These are phyloP conservation scores for Drosophila emarginata DNA, from an alignment of 2,888 invertebrate species.

Conservation along the genomic window DNA sequence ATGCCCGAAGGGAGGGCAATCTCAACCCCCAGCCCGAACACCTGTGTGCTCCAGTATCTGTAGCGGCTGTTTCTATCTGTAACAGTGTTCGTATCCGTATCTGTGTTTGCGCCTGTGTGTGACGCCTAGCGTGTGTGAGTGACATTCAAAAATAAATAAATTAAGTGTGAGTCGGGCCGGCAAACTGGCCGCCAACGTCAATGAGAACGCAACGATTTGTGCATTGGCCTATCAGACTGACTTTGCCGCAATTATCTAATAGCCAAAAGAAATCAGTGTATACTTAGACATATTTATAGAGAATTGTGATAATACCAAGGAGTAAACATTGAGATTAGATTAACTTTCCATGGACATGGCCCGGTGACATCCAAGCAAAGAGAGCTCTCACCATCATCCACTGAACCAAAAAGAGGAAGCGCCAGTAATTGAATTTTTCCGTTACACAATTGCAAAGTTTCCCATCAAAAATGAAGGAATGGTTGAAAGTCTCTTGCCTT, in stretches of 20 bases:
- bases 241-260: conserved; percentile 57
- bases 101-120: conserved; percentile 3
- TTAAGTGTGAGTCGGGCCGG: conserved; percentile 37
- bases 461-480: conserved; percentile 82
- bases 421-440: neutral
- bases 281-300: conserved; percentile 24
- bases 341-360: neutral
- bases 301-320: conserved; percentile 44
- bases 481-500: conserved; percentile 88
- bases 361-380: conserved; percentile 3
- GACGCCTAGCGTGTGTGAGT: neutral
- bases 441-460: neutral
- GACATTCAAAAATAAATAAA: conserved; percentile 24
- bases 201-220: conserved; percentile 31
- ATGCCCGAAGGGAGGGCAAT: neutral
- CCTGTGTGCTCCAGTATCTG: neutral
- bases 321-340: conserved; percentile 7
- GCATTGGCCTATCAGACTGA: conserved; percentile 10
- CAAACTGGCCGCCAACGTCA: conserved; percentile 43
- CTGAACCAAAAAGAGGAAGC: neutral
- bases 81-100: neutral
- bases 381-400: neutral
- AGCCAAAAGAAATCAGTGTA: conserved; percentile 48
- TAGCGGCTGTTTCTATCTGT: neutral
- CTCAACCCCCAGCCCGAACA: neutral